A percentile compares a stretch with the other conserved stretches of the same genome.
Conservation (phyloP, 2,888 invertebrate species). For the Danaus chrysippus region DNA sequence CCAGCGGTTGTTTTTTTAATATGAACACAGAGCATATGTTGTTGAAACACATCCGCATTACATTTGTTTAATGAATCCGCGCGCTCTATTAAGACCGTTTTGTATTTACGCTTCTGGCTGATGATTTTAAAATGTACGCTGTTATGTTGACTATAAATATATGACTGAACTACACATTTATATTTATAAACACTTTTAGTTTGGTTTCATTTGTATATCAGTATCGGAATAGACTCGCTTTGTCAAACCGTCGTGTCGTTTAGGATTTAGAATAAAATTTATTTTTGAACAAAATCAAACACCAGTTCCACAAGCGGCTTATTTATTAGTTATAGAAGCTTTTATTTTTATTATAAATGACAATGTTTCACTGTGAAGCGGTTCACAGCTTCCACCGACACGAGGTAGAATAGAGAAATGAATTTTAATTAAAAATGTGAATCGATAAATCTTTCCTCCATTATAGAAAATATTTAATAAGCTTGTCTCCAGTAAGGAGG, state of each 20-base stretch:
- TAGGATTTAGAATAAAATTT: too few species aligned
- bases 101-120: slow-evolving; percentile 16
- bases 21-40: slow-evolving; percentile 4
- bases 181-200: neutral
- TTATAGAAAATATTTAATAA: neutral
- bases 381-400: slow-evolving; percentile 1
- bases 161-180: neutral
- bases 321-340: too few species aligned
- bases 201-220: neutral
- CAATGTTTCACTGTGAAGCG: too few species aligned
- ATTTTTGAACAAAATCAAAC: too few species aligned
- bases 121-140: slow-evolving; percentile 12
- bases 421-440: slow-evolving; percentile 18
- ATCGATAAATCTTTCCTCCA: neutral
- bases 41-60: slow-evolving; percentile 1
- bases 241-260: too few species aligned
- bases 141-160: slow-evolving; percentile 9
- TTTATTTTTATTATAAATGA: too few species aligned
- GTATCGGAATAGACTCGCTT: too few species aligned
- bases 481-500: too few species aligned
- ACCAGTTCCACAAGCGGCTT: too few species aligned
- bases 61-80: slow-evolving; percentile 19
- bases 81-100: slow-evolving; percentile 19
- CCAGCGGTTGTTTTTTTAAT: neutral
- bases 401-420: slow-evolving; percentile 12